Evolutionary conservation across 2,113 vertebrate species (phyloP).

Genomic region (Oplegnathus fasciatus): DNA sequence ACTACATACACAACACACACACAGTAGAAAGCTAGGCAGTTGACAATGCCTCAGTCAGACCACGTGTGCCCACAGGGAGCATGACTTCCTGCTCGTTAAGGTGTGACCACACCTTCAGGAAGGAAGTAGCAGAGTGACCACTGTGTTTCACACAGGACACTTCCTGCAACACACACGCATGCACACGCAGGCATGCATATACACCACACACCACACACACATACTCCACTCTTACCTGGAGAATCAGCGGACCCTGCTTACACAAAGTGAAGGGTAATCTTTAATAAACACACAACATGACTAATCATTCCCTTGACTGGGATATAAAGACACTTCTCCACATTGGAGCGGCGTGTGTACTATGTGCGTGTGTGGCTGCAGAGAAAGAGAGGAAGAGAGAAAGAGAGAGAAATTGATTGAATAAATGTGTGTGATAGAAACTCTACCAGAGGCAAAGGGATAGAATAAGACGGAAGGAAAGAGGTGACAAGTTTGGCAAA

Average conservation of each 20-base stretch:
- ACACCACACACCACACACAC: neutral
- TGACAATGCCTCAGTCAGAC: conserved; percentile 28
- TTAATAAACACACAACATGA: conserved; percentile 16
- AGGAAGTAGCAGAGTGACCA: conserved; percentile 46
- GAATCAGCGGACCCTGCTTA: conserved; percentile 8
- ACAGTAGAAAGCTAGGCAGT: neutral
- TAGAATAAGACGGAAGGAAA: neutral
- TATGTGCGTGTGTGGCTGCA: neutral
- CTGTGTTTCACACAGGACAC: neutral
- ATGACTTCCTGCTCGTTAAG: conserved; percentile 39
- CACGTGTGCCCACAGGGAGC: neutral
- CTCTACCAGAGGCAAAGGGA: neutral
- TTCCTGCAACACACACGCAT: conserved; percentile 24
- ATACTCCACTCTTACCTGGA: neutral
- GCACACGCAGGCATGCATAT: conserved; percentile 4
- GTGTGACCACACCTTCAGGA: conserved; percentile 41
- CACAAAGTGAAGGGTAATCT: conserved; percentile 19
- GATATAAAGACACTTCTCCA: neutral
- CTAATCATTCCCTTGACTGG: neutral
- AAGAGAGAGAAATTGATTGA: neutral
- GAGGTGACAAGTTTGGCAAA: neutral
- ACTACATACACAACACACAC: neutral
- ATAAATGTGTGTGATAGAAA: neutral
- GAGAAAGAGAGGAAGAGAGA: neutral
- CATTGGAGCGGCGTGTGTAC: neutral